These are phyloP conservation scores for Trachythela sp. DNA, from an alignment of 64 coral and sea anemone species.

Conservation along the genomic window DNA sequence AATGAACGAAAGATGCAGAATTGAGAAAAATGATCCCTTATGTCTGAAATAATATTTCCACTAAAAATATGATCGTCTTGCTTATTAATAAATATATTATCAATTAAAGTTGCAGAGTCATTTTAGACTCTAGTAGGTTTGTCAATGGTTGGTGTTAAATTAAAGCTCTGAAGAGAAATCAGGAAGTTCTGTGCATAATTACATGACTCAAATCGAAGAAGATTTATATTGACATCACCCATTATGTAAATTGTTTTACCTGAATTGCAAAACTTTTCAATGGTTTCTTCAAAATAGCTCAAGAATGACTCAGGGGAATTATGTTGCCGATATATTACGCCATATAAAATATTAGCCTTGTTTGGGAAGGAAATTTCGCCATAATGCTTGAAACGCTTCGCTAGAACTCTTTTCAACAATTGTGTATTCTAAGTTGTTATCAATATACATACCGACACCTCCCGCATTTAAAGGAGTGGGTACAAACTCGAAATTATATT, in stretches of 20 bases:
- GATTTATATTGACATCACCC: too few relatives aligned
- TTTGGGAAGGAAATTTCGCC: not conserved
- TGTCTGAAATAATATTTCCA: not conserved
- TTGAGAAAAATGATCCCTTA: constrained; percentile 34
- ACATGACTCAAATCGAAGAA: too few relatives aligned
- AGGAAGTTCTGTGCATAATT: too few relatives aligned
- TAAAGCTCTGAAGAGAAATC: too few relatives aligned
- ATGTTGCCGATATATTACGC: constrained; percentile 9
- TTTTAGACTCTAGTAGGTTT: constrained; percentile 26
- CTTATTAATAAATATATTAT: constrained; percentile 35
- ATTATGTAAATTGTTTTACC: too few relatives aligned
- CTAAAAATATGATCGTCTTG: not conserved
- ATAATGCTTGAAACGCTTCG: not conserved
- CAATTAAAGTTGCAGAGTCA: not conserved
- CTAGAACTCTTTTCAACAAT: too few relatives aligned
- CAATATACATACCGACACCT: not conserved
- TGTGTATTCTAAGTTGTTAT: not conserved
- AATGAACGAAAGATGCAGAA: constrained; percentile 41
- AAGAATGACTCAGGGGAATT: constrained; percentile 35
- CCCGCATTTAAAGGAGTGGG: too few relatives aligned
- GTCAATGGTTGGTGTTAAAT: not conserved
- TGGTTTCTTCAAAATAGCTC: constrained; percentile 18
- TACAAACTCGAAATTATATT: not conserved
- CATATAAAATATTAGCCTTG: not conserved
- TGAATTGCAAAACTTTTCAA: too few relatives aligned